These are phyloP conservation scores for Falco concolor DNA, from an alignment of 2,797 vertebrate genomes.

Conservation along the genomic window DNA sequence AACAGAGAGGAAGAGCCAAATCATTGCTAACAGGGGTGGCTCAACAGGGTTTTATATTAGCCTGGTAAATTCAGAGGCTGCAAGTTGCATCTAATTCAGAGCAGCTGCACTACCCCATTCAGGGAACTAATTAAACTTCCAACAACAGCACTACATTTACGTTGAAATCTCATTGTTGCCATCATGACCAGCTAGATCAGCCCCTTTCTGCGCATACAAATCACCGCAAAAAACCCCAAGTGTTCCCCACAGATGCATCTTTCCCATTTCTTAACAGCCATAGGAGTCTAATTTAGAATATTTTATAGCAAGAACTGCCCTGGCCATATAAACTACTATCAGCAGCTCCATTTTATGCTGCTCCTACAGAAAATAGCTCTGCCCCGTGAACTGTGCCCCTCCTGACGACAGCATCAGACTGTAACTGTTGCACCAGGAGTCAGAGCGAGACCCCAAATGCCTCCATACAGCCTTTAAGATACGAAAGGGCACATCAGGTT, in stretches of 20 bases:
- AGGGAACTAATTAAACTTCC: neutral
- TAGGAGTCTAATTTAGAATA: neutral
- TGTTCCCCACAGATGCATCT: neutral
- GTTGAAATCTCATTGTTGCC: neutral
- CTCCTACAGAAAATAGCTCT: neutral
- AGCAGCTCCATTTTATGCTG: neutral
- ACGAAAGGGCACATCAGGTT: neutral
- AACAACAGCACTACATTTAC: neutral
- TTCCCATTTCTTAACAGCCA: neutral
- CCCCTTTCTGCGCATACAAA: neutral
- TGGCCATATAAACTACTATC: neutral
- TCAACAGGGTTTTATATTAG: neutral
- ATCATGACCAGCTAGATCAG: neutral
- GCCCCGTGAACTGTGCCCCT: fast-evolving
- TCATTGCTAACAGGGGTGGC: neutral
- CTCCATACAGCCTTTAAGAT: neutral
- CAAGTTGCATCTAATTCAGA: neutral
- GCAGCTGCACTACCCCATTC: neutral
- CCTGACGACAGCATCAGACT: neutral
- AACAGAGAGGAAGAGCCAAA: neutral
- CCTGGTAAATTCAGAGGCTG: neutral
- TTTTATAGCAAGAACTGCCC: neutral
- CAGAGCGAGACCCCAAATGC: neutral
- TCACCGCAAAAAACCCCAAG: neutral
- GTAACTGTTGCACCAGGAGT: neutral